Percentiles rank a stretch among this genome's conserved stretches.
Conservation (phyloP, 2,888 invertebrate species). For the Campoletis raptor region DNA sequence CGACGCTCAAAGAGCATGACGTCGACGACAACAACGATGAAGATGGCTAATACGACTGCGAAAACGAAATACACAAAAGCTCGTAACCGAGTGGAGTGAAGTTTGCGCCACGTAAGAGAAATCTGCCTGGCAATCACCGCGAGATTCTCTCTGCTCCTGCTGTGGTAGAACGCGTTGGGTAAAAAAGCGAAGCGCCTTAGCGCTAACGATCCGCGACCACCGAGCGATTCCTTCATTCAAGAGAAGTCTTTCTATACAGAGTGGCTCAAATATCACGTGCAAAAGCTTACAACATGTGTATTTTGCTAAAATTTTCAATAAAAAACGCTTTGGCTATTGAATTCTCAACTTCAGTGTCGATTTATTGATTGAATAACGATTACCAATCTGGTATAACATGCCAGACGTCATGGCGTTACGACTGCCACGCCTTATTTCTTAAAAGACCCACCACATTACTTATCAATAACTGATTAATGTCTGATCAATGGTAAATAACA, state of each 20-base stretch:
- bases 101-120: conserved; percentile 27
- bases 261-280: neutral
- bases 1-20: conserved; percentile 49
- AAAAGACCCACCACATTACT: neutral
- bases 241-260: conserved; percentile 11
- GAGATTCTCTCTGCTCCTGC: conserved; percentile 67
- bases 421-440: neutral
- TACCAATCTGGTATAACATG: neutral
- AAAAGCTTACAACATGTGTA: neutral
- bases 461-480: neutral
- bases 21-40: conserved; percentile 28
- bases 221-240: conserved; percentile 60
- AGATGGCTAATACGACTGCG: conserved; percentile 12
- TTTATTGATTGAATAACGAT: neutral
- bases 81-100: conserved; percentile 56
- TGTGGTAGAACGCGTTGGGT: conserved; percentile 47
- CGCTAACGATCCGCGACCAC: conserved; percentile 77
- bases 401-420: neutral
- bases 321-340: neutral
- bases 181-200: conserved; percentile 39
- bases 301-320: neutral
- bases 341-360: neutral
- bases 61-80: conserved; percentile 48
- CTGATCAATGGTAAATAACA: neutral
- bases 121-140: conserved; percentile 57